Base-by-base conservation (phyloP, 2,888 invertebrate genomes). In the Sericinus montela region DNA sequence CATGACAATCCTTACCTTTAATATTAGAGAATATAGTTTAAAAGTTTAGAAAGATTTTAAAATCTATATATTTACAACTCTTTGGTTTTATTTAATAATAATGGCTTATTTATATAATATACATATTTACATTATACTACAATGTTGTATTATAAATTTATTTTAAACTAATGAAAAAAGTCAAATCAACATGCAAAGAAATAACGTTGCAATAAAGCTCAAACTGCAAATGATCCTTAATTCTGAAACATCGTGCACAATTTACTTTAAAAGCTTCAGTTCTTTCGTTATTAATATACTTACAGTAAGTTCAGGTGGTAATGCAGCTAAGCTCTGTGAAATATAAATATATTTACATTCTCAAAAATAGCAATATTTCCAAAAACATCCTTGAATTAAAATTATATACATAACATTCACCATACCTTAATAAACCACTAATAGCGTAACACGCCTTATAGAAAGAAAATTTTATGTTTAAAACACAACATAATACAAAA, bases 1-100 rank as follows among this genome's bases (percentile, higher is more conserved):
- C 97, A 98, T 98, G 30, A 97, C 95, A 69, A 98, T 98, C 78
- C 94, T 93, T 7, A 97, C 97, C 97, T 97, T n/a, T 78, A 48
- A 56, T 8, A 25, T 25, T 55, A 40, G 53, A 40, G 53, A 52
- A 41, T 6, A 9, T 16, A 32, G 5, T 19, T 19, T 19, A 19
- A 5, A 19, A 19, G 19, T 19, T 19, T 19, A 5, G 2, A 19
- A 3, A 19, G 19, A 5, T 19, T 2, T 19, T 19, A 3, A 19
- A 19, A 19, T 19, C 5, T 5, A n/a, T n/a, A n/a, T n/a, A n/a
- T n/a, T n/a, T n/a, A n/a, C n/a, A n/a, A n/a, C n/a, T n/a, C n/a
- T n/a, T n/a, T n/a, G n/a, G n/a, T n/a, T n/a, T n/a, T n/a, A n/a
- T n/a, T n/a, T n/a, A n/a, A n/a, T n/a, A n/a, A n/a, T n/a, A n/a